Conservation (phyloP, 2,113 vertebrate genomes). For the Tachuris rubrigastra region DNA sequence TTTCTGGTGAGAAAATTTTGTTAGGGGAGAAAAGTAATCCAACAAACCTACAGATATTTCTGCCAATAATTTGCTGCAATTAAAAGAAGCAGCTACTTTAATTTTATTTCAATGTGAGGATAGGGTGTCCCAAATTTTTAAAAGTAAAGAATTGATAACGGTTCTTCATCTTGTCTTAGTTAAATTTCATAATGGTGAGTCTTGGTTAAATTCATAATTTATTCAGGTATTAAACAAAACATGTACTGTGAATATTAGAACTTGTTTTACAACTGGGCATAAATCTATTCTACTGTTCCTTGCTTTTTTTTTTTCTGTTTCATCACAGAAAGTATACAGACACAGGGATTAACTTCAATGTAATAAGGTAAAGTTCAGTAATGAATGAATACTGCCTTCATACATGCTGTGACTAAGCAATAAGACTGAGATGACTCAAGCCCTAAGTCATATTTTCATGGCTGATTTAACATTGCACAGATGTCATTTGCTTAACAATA, state of each 20-base stretch:
- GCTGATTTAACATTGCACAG: conserved; percentile 42
- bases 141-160: background rate
- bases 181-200: background rate
- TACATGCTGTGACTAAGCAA: background rate
- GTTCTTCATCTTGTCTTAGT: background rate
- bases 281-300: background rate
- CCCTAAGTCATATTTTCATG: conserved; percentile 14
- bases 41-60: background rate
- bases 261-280: background rate
- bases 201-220: background rate
- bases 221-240: background rate
- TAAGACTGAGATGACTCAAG: conserved; percentile 55
- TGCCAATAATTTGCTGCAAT: background rate
- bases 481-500: conserved; percentile 36
- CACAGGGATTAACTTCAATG: background rate
- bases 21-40: too few species aligned
- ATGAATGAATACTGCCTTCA: background rate
- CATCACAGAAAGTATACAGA: background rate
- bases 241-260: background rate
- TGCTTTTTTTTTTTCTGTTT: background rate
- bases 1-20: background rate
- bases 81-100: background rate
- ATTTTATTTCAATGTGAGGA: background rate
- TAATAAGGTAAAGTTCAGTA: background rate
- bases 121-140: background rate